Evolutionary conservation across 2,888 invertebrate species (phyloP), one percentile per base, ranked within the genome.

Genomic region (Artemia sinica): DNA sequence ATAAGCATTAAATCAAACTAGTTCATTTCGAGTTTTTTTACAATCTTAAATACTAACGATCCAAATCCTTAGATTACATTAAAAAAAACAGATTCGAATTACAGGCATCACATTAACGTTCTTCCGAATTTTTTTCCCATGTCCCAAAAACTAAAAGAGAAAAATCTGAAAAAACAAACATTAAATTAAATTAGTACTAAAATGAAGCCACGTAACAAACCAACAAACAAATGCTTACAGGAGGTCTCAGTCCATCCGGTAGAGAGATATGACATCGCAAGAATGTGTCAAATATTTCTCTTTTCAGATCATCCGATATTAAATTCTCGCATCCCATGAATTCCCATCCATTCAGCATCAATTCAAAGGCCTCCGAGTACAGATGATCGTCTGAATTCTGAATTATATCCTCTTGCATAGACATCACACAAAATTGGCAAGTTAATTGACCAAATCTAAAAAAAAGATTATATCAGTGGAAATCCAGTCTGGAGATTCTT

Each of bases 241-340:
- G 81, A 7, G 82, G 79, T 72, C 87, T 79, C 65, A 79, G 80
- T 49, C 88, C 92, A 76, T 90, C 87, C 0, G 92, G 92, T 0
- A 89, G 85, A 9, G 87, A 85, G 71, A 93, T 79, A 77, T 91
- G 86, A 74, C 85, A 86, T 74, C 86, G 85, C 66, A 92, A 78
- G 76, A 89, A 92, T 4, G 84, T 85, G 76, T 88, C 86, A 76
- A 91, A 90, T 72, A 91, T 84, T 76, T 84, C 79, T 12, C 78
- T 76, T 8, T 80, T 79, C 73, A 41, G 73, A 73, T 68, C 71
- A 71, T 66, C 72, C 72, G 13, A 72, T 73, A 66, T 74, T 72
- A 68, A 79, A 77, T 78, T 74, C 51, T 81, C 79, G 65, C 77
- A 78, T 12, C 85, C 74, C 65, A 86, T 77, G 66, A 81, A 79